Evolutionary conservation across 1,140 invertebrate species (phyloP), one percentile per base, ranked within the genome.

Genomic region (Bilobella aurantiaca): DNA sequence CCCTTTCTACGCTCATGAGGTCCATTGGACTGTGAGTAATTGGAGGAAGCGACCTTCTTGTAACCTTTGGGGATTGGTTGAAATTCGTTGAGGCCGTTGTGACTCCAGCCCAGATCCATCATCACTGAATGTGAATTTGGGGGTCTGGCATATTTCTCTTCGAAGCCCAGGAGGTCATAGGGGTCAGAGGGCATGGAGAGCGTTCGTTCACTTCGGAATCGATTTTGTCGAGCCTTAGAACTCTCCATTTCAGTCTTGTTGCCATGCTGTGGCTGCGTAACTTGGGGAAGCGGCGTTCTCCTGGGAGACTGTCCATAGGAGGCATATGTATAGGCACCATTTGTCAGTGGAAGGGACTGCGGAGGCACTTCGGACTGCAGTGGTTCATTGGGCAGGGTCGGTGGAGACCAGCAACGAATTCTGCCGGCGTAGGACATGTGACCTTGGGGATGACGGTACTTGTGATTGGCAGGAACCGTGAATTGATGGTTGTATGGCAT

Each of bases 331-430:
- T 28, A 75, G 77, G 63, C 78, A 79, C 18, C 82, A 82, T 69
- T 81, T 81, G 75, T 87, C 85, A 74, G 85, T 66, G 16, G 37
- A 14, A 16, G 46, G 25, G 28, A 12, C 29, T 3, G 21, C 12
- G 27, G 5, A 34, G 77, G 74, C 84, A 86, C 75, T 87, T 85
- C 12, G 27, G 27, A 62, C 47, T 31, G 30, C 30, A n/a, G 53
- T 27, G 29, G 57, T 30, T 59, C 62, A 1, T 42, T n/a, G 0
- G 63, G 61, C 21, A 63, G 46, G 8, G 65, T 47, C 14, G 37
- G 61, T 18, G 72, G 72, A 14, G 69, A 71, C 70, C 69, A 73
- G 37, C 69, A 71, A 1, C 72, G 70, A 23, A 71, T 67, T 27
- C 69, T 61, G 0, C 69, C 72, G 81, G 78, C 58, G 74, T 78